Evolutionary conservation across 2,888 invertebrate species (phyloP), one percentile per base, ranked within the genome.

Genomic region (Drosophila pseudotakahashii): DNA sequence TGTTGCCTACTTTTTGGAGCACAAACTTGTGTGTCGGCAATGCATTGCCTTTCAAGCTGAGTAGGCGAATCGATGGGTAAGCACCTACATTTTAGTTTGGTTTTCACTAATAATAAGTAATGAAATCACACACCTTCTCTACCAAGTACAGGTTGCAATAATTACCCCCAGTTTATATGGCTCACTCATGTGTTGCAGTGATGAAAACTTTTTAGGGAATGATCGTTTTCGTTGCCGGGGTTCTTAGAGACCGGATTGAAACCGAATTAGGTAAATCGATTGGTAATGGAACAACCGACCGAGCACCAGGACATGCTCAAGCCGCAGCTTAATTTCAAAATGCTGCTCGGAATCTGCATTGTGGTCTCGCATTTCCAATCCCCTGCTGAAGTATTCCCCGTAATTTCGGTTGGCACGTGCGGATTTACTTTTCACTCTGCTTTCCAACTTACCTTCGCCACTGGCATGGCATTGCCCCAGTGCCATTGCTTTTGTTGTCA

Each of bases 351-450:
- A 47, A 66, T 66, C 66, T 66, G 66, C 66, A 66, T 66, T 66
- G 66, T 66, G 66, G 64, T 63, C 53, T 45, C 52, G 30, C 59
- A 32, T 39, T 32, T 26, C 41, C 47, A 47, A 48, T 23, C 30
- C 42, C 54, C 41, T 14, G 10, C 55, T 10, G n/a, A 41, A 48
- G 34, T 36, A 30, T 41, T 54, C 48, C 55, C 54, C 14, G 34
- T 55, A 55, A 66, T 67, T 68, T 58, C 26, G 41, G 39, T 41
- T 69, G 55, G 59, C 60, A 50, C 69, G 70, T 69, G 60, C 60
- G 69, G 59, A 69, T 60, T 69, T 69, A 50, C 47, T 52, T 69
- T 69, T 69, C 69, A 58, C 53, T 66, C 66, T 66, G 45, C 59
- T 59, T 53, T 57, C 47, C 45, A 44, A 36, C 71, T 62, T 47